Base-by-base conservation (phyloP, 1,140 invertebrate species). In the Ips typographus region DNA sequence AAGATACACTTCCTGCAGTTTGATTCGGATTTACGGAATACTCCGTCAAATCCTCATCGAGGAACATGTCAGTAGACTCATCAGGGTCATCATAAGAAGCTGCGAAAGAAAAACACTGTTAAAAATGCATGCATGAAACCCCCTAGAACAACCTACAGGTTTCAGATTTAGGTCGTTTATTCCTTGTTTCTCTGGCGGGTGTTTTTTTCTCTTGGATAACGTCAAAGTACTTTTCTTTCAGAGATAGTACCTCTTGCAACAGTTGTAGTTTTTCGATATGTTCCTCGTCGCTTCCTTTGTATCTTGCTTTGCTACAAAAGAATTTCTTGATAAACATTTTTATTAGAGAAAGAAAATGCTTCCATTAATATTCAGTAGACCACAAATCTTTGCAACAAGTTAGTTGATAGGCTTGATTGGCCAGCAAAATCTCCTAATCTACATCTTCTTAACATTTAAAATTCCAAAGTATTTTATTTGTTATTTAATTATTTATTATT, bases 211-310 rank as follows among this genome's bases (percentile, higher is more conserved):
- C 68, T 51, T 70, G 68, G 36, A 70, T 64, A 6, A 70, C 61
- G 58, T 70, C 68, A 51, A 70, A 70, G 52, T 70, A 70, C 56
- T 70, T 70, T 44, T 70, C 68, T 70, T 70, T 70, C 1, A 70
- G 44, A 6, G 52, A 60, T 39, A 70, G 39, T 0, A 70, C 68
- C 59, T 70, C 68, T 36, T 64, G 60, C 42, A 70, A 57, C 55
- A 70, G 52, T 70, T 70, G 68, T 40, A 70, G 55, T 59, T 70
- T 70, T 51, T 70, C 68, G 36, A 38, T 38, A 41, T 70, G 68
- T 64, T 70, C 68, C 8, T 70, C 68, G 43, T 70, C 68, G 38
- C 68, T 70, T 41, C 68, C 68, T 64, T 64, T 70, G 40, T 70
- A 70, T 37, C 68, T 59, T 2, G 68, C 52, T 57, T 70, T 70